These are phyloP conservation scores for Augiades crinisus DNA, from an alignment of 2,888 invertebrate species.

Conservation along the genomic window DNA sequence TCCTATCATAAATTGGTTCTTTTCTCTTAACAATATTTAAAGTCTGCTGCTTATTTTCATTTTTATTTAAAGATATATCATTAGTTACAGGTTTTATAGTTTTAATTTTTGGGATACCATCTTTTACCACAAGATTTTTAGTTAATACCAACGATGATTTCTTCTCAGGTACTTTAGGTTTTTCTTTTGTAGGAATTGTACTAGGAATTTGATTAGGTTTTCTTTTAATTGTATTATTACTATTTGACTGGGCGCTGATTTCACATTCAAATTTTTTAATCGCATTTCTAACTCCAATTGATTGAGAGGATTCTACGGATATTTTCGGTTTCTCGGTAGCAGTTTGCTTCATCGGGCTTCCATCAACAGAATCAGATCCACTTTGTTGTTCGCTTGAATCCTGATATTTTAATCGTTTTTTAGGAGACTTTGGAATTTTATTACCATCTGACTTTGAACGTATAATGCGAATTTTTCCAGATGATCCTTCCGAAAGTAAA, in stretches of 20 bases:
- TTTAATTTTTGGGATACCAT: constrained; percentile 77
- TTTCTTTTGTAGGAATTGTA: constrained; percentile 61
- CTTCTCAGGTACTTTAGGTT: constrained; percentile 83
- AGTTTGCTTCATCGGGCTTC: constrained; percentile 49
- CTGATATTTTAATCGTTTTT: constrained; percentile 61
- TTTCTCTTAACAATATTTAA: constrained; percentile 44
- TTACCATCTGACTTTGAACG: constrained; percentile 74
- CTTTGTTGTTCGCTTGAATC: constrained; percentile 62
- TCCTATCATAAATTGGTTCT: constrained; percentile 66
- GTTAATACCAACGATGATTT: constrained; percentile 77
- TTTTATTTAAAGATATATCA: constrained; percentile 43
- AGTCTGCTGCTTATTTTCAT: constrained; percentile 32
- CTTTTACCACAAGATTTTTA: constrained; percentile 76
- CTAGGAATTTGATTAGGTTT: constrained; percentile 55
- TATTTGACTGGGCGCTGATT: constrained; percentile 62
- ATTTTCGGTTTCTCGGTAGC: constrained; percentile 34
- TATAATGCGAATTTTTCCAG: constrained; percentile 58
- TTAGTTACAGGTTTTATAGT: constrained; percentile 55
- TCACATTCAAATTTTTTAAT: constrained; percentile 76
- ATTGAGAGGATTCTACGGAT: constrained; percentile 43
- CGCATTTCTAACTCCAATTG: constrained; percentile 64
- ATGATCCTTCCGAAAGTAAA: constrained; percentile 49
- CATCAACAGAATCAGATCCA: constrained; percentile 68
- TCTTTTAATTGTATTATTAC: constrained; percentile 57
- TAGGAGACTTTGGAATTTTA: constrained; percentile 66